Evolutionary conservation across 2,113 vertebrate genomes (phyloP), one percentile per base, ranked within the genome.

Genomic region (Poecilia latipinna): DNA sequence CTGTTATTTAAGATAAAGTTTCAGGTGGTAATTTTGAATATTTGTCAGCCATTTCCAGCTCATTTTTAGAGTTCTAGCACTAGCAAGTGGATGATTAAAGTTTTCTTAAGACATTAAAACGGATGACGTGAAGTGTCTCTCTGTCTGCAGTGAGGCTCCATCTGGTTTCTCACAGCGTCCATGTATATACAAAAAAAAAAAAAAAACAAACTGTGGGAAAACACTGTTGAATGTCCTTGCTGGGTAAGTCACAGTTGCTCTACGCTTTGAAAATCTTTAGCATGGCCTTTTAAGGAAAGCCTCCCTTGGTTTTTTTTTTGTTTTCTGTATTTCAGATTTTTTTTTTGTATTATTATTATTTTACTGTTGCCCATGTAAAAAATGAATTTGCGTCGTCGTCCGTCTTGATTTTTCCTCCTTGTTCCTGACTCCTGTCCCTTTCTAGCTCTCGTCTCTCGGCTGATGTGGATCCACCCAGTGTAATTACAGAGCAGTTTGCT

Each of bases 401-500:
- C 32, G 22, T 69, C 31, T 65, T 13, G n/a, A 64, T 35, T 26
- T 26, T 60, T 12, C 57, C 68, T 72, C 72, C 65, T 76, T 19
- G 51, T 74, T 85, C 66, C 71, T 61, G 54, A 65, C 80, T 65
- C 5, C 61, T 72, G 74, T 80, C 79, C 79, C 79, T 71, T 72
- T 82, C 73, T 51, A 67, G 69, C 79, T 80, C 63, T 74, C 61
- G 71, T 85, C 80, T 63, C 70, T 72, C 44, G 2, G 65, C 73
- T 48, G 73, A 78, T 71, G 85, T 70, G 90, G 91, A 91, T 93
- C 89, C 92, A 91, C 92, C 92, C 91, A 88, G 87, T 78, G 73
- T 92, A 93, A 93, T 93, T 93, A 93, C 92, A 93, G 91, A 93
- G 89, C 84, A 76, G 71, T 87, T 80, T 90, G 90, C 90, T 93